These are phyloP conservation scores for Sebastes itinus DNA, from an alignment of 2,797 vertebrate genomes.

Conservation along the genomic window DNA sequence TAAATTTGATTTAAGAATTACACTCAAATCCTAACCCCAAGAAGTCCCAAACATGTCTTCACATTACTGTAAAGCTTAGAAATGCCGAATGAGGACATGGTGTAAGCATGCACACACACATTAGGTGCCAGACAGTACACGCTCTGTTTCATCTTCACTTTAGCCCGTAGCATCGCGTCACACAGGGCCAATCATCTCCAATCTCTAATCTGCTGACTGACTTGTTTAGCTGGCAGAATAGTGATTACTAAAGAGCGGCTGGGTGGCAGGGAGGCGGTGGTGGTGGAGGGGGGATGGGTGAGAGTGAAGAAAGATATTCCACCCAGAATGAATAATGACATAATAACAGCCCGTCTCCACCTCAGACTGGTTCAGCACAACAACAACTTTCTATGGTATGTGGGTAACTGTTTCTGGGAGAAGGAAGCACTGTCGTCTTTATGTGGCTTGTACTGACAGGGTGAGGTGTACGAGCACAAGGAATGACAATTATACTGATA, in stretches of 20 bases:
- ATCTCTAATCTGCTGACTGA: constrained; percentile 56
- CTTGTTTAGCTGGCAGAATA: constrained; percentile 47
- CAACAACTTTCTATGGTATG: constrained; percentile 59
- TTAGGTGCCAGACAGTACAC: constrained; percentile 10
- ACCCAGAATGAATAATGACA: constrained; percentile 61
- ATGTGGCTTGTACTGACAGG: constrained; percentile 27
- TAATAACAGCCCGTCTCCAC: constrained; percentile 64
- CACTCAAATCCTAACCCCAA: neutral
- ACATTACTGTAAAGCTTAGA: neutral
- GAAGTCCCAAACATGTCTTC: neutral
- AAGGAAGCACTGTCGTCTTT: constrained; percentile 34
- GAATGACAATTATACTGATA: neutral
- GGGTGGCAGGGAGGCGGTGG: constrained; percentile 23
- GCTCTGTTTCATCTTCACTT: constrained; percentile 38
- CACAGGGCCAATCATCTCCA: constrained; percentile 42
- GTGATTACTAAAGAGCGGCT: constrained; percentile 44
- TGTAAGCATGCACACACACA: neutral
- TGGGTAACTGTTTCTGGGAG: constrained; percentile 28
- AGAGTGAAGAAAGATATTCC: constrained; percentile 53
- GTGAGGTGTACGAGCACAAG: neutral
- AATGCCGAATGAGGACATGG: neutral
- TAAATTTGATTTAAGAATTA: neutral
- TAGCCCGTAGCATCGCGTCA: constrained; percentile 20
- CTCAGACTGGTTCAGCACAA: constrained; percentile 62
- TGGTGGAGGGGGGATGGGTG: constrained; percentile 8